phyloP scores from a whole-genome alignment of 2,113 vertebrate genomes.

The Cepphus grylle region DNA sequence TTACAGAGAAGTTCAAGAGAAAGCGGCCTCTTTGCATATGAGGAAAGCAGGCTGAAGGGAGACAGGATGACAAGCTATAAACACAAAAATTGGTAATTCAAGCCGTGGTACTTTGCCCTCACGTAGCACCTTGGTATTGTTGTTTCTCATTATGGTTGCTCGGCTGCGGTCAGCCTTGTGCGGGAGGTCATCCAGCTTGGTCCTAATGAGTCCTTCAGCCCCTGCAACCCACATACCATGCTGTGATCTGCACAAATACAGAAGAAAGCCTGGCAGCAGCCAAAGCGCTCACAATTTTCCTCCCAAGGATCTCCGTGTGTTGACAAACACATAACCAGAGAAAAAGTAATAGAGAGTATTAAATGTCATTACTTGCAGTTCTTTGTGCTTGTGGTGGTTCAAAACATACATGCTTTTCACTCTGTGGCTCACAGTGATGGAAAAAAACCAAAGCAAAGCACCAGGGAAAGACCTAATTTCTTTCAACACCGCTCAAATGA shows the following conservation, averaged over 20 bases:
- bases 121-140: not conserved
- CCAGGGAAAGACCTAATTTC: not conserved
- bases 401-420: not conserved
- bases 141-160: not conserved
- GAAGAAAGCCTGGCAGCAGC: not conserved
- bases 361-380: not conserved
- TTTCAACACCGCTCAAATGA: not conserved
- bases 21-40: not conserved
- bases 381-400: not conserved
- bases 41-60: not conserved
- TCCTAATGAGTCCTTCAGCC: not conserved
- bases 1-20: not conserved
- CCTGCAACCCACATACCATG: not conserved
- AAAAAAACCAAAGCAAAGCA: not conserved
- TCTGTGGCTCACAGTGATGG: not conserved
- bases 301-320: not conserved
- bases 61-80: not conserved
- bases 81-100: not conserved
- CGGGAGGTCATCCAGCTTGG: not conserved
- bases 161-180: not conserved
- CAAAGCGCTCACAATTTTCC: not conserved
- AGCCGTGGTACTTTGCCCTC: not conserved
- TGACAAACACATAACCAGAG: not conserved
- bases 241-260: not conserved
- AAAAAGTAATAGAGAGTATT: not conserved